Conservation (phyloP, 2,797 vertebrate species). For the Gadopsis bispinosus region DNA sequence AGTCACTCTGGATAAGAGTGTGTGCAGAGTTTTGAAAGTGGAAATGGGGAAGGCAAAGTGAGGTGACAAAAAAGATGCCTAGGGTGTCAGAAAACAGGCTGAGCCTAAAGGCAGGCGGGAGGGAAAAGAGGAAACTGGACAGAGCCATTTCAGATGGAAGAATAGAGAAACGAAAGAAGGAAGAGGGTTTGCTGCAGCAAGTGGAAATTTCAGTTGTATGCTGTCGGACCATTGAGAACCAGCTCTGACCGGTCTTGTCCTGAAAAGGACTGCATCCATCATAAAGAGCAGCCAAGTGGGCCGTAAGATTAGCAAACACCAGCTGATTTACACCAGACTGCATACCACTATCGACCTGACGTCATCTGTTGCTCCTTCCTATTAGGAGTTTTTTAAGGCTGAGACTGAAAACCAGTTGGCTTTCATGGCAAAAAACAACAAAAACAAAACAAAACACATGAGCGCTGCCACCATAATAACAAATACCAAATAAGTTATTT, state of each 20-base stretch:
- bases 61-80: slow-evolving; percentile 42
- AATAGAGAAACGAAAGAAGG: slow-evolving; percentile 74
- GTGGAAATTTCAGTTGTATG: slow-evolving; percentile 61
- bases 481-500: slow-evolving; percentile 8
- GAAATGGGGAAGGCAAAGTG: slow-evolving; percentile 21
- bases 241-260: slow-evolving; percentile 69
- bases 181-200: slow-evolving; percentile 63
- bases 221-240: slow-evolving; percentile 58
- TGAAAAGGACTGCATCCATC: slow-evolving; percentile 57
- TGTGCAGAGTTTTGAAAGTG: slow-evolving; percentile 33
- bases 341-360: slow-evolving; percentile 41
- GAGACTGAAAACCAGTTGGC: neutral
- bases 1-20: neutral
- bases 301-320: slow-evolving; percentile 57
- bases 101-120: slow-evolving; percentile 2
- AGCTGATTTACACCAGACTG: slow-evolving; percentile 46
- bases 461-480: neutral
- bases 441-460: neutral
- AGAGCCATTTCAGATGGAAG: slow-evolving; percentile 27
- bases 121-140: slow-evolving; percentile 41
- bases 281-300: slow-evolving; percentile 53
- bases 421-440: neutral
- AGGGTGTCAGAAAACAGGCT: slow-evolving; percentile 41
- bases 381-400: neutral
- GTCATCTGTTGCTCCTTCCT: slow-evolving; percentile 14